Base-by-base conservation (phyloP, 2,888 invertebrate species). In the Pristionchus entomophagus region DNA sequence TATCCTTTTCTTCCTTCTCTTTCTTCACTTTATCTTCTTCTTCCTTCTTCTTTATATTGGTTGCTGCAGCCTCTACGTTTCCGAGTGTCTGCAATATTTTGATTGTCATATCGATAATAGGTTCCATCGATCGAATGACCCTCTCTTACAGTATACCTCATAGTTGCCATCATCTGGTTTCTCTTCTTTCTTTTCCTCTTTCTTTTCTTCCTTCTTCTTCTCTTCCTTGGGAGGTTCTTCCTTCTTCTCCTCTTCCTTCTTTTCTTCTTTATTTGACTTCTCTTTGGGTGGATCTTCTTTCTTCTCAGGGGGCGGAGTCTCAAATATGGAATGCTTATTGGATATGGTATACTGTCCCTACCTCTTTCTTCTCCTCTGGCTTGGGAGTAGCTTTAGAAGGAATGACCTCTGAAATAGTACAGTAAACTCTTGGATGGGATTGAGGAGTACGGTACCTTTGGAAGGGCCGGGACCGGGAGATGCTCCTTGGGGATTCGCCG, bases 161-260 rank as follows among this genome's bases (percentile, higher is more conserved):
- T 65, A 65, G 35, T 65, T 65, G 26, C 65, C 65, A 65, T 65
- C 65, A 65, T 65, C 65, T 65, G 65, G 32, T 29, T 65, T 65
- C 65, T 65, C 65, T 6, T 65, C 65, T 29, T 65, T 65, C 35
- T 65, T 65, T 19, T n/a, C 29, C n/a, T 29, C 65, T 29, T 65
- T 29, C 32, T 65, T 65, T 19, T 65, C 32, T 29, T 65, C 65
- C 32, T 65, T 29, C 65, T 65, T 65, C 19, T 65, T n/a, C 45
- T 45, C 45, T 45, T 45, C 45, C 45, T 45, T 45, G 45, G 45
- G 45, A 45, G 45, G 45, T 45, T 35, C 65, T 17, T 65, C 65
- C n/a, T 65, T 65, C 65, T 65, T 65, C 17, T 56, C 56, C 19
- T 56, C 56, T 22, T 56, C 56, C 56, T 56, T 56, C 56, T 56